Evolutionary conservation across 2,888 invertebrate genomes (phyloP), one percentile per base, ranked within the genome.

Genomic region (Thelaira solivaga): DNA sequence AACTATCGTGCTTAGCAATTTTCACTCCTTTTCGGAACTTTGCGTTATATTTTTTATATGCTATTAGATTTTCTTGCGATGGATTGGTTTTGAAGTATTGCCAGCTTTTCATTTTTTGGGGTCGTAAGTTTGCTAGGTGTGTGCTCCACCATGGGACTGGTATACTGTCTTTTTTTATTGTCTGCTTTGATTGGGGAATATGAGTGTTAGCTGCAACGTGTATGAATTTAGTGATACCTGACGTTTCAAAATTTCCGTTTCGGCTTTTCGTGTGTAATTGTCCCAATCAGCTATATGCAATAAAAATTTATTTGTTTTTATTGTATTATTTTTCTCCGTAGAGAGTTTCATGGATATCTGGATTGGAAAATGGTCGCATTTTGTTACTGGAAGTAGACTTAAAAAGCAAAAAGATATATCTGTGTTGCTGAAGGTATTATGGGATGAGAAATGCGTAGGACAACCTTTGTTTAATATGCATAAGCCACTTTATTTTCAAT

Each of bases 1-100:
- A 71, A 39, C 53, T 49, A 13, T n/a, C 0, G n/a, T 16, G 8
- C 26, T 74, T 74, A 0, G 67, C 59, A 1, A 5, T 24, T 61
- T 61, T 74, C 22, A 51, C 36, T 47, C 36, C 57, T 49, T 49
- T 62, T 0, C 41, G 39, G 29, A 73, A 73, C 49, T 31, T 72
- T 2, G 62, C 61, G n/a, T 71, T 71, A 10, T 10, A 2, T 45
- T 45, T 72, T 47, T 39, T 62, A 3, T 47, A 43, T 4, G 4
- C 11, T 6, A 64, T 10, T 2, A 39, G 10, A 26, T 67, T 67
- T 5, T 53, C 13, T 7, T 18, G 34, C 7, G 24, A 49, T 10
- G 47, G 62, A 7, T 64, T 49, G 3, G 18, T 2, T 36, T 49
- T 39, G 22, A 55, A 55, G 2, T 36, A 1, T 24, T 39, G 41